phyloP scores from a whole-genome alignment of 2,797 vertebrate genomes.

The Buphagus erythrorhynchus region DNA sequence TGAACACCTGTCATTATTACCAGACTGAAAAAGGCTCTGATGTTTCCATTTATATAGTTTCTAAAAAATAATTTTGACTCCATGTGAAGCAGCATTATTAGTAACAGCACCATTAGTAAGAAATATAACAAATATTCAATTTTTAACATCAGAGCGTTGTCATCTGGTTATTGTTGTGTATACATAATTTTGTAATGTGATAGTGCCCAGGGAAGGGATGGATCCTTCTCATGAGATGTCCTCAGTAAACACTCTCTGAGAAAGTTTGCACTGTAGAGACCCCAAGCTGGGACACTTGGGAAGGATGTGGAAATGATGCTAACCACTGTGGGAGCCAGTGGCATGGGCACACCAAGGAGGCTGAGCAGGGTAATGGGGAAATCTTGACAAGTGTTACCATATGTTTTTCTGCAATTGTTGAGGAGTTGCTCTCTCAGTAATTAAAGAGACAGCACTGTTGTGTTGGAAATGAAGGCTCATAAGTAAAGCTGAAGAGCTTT shows the following conservation, averaged over 20 bases:
- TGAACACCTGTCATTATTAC: neutral
- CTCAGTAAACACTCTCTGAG: neutral
- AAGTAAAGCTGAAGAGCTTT: neutral
- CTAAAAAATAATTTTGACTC: neutral
- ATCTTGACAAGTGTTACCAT: neutral
- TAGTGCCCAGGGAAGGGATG: neutral
- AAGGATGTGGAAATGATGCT: neutral
- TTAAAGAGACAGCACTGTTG: fast-evolving
- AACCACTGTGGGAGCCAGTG: neutral
- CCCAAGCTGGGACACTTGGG: neutral
- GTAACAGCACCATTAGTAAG: neutral
- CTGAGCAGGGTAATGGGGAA: neutral
- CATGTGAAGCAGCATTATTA: neutral
- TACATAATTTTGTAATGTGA: neutral
- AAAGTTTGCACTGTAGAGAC: neutral
- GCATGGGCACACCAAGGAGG: neutral
- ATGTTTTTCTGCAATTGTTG: neutral
- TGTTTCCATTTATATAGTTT: neutral
- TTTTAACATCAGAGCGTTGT: neutral
- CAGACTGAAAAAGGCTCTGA: neutral
- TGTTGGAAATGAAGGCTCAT: neutral
- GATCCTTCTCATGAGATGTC: neutral
- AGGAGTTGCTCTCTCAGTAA: neutral
- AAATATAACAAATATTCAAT: neutral
- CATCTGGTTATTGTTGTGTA: neutral